Conservation (phyloP, 2,113 vertebrate species). For the Asarcornis scutulata region DNA sequence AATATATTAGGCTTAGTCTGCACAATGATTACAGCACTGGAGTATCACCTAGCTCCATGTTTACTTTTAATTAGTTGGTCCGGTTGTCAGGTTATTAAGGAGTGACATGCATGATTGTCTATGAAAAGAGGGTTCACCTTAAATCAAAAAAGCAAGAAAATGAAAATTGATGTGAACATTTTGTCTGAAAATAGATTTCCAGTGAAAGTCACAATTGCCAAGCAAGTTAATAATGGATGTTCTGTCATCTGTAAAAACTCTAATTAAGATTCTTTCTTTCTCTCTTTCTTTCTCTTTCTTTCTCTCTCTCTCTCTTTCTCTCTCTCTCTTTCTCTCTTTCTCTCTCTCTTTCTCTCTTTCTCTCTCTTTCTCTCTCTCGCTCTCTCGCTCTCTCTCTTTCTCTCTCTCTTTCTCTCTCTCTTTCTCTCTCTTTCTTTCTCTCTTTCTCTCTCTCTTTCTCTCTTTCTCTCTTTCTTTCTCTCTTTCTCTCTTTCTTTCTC, state of each 20-base stretch:
- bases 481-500: too few species aligned
- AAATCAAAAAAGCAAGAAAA: background rate
- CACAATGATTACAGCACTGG: background rate
- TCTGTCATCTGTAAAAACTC: background rate
- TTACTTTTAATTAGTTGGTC: background rate
- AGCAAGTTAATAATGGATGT: background rate
- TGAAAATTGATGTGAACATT: background rate
- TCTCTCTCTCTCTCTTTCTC: background rate
- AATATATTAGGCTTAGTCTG: constrained; percentile 19
- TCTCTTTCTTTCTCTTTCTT: background rate
- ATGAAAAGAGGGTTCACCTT: background rate
- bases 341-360: too few species aligned
- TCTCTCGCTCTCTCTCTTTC: too few species aligned
- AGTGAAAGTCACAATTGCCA: background rate
- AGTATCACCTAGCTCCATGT: background rate
- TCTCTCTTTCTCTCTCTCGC: too few species aligned
- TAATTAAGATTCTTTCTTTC: background rate
- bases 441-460: too few species aligned
- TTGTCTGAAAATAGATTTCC: background rate
- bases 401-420: too few species aligned
- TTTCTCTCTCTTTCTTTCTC: too few species aligned
- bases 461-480: too few species aligned
- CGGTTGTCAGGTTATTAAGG: background rate
- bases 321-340: too few species aligned
- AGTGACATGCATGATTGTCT: background rate